A percentile compares a stretch with the other conserved stretches of the same genome.
phyloP scores from a whole-genome alignment of 1,140 invertebrate genomes.

The Conus betulinus region DNA sequence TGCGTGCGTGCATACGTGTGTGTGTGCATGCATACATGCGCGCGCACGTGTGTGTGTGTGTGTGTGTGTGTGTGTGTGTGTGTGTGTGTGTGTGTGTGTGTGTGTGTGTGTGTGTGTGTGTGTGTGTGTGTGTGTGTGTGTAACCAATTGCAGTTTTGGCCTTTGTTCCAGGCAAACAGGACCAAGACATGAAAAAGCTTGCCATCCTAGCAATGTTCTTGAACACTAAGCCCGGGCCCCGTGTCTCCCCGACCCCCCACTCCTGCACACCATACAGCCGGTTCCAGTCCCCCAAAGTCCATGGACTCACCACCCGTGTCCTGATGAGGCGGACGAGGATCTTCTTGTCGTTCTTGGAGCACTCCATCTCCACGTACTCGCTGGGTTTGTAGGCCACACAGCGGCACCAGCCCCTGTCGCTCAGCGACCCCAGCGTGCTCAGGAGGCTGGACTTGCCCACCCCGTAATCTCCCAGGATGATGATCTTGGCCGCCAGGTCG shows the following conservation, averaged over 20 bases:
- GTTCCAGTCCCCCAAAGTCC: not conserved
- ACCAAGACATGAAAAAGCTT: no score
- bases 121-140: no score
- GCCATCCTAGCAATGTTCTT: no score
- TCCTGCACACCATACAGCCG: no score
- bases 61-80: no score
- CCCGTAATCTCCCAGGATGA: slow-evolving; percentile 54
- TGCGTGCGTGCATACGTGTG: not conserved
- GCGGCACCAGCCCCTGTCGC: not conserved
- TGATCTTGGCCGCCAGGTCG: slow-evolving; percentile 48
- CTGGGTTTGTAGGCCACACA: slow-evolving; percentile 8
- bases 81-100: no score
- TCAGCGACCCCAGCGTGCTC: slow-evolving; percentile 22
- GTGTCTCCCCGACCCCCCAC: no score
- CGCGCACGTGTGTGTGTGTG: no score
- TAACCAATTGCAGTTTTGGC: no score
- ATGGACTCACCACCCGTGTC: slow-evolving; percentile 32
- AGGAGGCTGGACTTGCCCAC: slow-evolving; percentile 57
- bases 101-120: no score
- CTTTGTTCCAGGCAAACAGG: no score
- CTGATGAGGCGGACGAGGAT: slow-evolving; percentile 35
- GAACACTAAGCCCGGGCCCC: no score
- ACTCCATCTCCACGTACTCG: slow-evolving; percentile 34
- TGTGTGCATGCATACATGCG: not conserved
- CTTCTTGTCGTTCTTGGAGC: slow-evolving; percentile 22